These are phyloP conservation scores for Phallusia fumigata DNA, from an alignment of 23 tunicate species.

Conservation along the genomic window DNA sequence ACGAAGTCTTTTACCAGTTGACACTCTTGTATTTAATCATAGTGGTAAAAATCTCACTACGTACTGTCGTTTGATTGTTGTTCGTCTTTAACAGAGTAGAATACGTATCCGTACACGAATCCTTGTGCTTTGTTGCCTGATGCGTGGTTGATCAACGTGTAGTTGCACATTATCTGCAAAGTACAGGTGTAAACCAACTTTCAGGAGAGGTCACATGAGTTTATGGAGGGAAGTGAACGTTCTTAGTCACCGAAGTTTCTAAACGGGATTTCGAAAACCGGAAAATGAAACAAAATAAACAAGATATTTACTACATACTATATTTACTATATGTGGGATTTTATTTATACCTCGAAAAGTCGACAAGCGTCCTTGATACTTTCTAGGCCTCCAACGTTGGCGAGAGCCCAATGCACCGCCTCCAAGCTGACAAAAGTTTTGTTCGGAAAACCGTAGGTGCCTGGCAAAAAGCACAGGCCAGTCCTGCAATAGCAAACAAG, in stretches of 20 bases:
- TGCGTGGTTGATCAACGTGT: conserved; percentile 41
- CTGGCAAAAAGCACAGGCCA: conserved; percentile 38
- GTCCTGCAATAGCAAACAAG: conserved; percentile 1
- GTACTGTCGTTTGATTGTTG: conserved; percentile 35
- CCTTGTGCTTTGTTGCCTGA: conserved; percentile 34
- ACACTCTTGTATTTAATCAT: too few species aligned
- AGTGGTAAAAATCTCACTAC: conserved; percentile 13
- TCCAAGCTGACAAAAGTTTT: conserved; percentile 43
- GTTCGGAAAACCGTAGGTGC: conserved; percentile 21
- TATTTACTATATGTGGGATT: too few species aligned
- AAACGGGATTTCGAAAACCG: too few species aligned
- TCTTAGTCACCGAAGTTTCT: too few species aligned
- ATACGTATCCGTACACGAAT: conserved; percentile 57
- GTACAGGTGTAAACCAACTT: too few species aligned
- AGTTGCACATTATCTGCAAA: conserved; percentile 38
- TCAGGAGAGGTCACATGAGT: too few species aligned
- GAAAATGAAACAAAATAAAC: too few species aligned
- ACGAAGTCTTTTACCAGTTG: too few species aligned
- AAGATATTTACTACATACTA: too few species aligned
- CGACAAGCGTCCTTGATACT: conserved; percentile 39
- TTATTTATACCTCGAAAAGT: conserved; percentile 32
- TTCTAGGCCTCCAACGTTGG: conserved; percentile 31
- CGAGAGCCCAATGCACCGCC: conserved; percentile 51
- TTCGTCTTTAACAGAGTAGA: conserved; percentile 27
- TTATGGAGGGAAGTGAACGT: too few species aligned